Base-by-base conservation (phyloP, 2,888 invertebrate species). In the Congeria kusceri region DNA sequence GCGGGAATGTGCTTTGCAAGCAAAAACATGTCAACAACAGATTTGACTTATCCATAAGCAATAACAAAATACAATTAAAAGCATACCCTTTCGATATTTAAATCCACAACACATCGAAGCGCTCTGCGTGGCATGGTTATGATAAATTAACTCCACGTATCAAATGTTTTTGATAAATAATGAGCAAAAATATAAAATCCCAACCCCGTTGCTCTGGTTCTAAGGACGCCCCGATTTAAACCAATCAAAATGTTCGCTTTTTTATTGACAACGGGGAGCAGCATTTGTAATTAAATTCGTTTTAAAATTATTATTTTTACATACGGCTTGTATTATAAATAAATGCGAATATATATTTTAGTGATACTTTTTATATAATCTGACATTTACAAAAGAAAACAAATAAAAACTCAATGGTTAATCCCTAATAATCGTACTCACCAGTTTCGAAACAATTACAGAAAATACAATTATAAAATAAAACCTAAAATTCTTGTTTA, bases 61-160 rank as follows among this genome's bases (percentile, higher is more conserved):
- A 57, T 28, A 66, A 20, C 39, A 53, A 58, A 72, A 20, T 15
- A 32, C 25, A 70, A 77, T 53, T 3, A 28, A 25, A 44, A 23
- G 82, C 88, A 86, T 80, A 91, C 91, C 78, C 86, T 83, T 65
- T 86, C 81, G 13, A 91, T 73, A 44, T 88, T 83, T 15, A 91
- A 75, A 66, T 91, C 90, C 23, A 91, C 91, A 72, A 88, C 70
- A 74, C 90, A 90, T 71, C 90, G 84, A 25, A 91, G 75, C 39
- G 91, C 90, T 81, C 89, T 85, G 61, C 90, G 79, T 29, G 90
- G 90, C 90, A 91, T 91, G 18, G 20, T 68, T 9, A 27, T 0
- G 4, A 18, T 53, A 7, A n/a, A 28, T 29, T 59, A 29, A 25
- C 0, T 59, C 23, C 15, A 65, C 32, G 28, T 29, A 15, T 32